These are phyloP conservation scores for Argyra leucocephala DNA, from an alignment of 2,888 invertebrate species.

Conservation along the genomic window DNA sequence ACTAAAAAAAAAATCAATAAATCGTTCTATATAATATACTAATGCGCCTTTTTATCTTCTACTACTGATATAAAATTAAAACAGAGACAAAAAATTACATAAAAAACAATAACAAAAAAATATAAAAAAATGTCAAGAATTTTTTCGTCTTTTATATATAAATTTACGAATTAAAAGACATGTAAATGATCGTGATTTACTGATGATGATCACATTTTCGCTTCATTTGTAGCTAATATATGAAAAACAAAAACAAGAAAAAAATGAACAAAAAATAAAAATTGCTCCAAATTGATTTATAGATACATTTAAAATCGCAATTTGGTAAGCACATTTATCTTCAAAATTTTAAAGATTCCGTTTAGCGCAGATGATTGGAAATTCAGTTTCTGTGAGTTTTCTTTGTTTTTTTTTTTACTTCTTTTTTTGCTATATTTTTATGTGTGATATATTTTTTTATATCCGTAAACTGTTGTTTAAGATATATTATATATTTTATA, in stretches of 20 bases:
- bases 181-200: not conserved
- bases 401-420: not conserved
- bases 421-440: not conserved
- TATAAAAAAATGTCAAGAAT: not conserved
- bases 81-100: not conserved
- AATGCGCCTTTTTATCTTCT: not conserved
- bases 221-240: not conserved
- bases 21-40: not conserved
- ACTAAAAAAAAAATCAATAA: not conserved
- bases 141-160: not conserved
- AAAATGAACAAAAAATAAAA: not conserved
- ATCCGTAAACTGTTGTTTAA: too few species aligned
- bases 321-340: slow-evolving; percentile 6
- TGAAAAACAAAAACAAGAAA: not conserved
- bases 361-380: not conserved
- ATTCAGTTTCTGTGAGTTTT: not conserved
- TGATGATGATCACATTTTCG: not conserved
- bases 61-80: not conserved
- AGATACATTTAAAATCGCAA: not conserved
- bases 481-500: too few species aligned
- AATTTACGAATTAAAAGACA: not conserved
- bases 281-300: not conserved
- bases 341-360: not conserved
- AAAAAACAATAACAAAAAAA: not conserved
- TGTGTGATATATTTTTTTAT: too few species aligned